Percentiles rank a stretch among this genome's conserved stretches.
Conservation (phyloP, 2,888 invertebrate species). For the Habrosyne pyritoides region DNA sequence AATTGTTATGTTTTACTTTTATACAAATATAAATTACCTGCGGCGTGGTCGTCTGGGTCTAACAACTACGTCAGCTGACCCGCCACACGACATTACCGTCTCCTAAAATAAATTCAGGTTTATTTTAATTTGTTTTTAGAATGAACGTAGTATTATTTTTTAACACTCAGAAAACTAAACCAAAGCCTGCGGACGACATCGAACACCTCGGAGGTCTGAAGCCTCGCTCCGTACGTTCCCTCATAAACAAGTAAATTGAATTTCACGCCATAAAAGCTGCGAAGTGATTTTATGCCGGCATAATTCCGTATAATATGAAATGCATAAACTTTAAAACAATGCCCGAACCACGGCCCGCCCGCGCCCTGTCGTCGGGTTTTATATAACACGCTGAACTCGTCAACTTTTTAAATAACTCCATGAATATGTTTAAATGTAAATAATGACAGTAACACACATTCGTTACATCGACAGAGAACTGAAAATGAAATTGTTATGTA, state of each 20-base stretch:
- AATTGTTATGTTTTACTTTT: too few species aligned
- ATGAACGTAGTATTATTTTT: neutral
- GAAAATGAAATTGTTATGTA: too few species aligned
- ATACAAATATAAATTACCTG: too few species aligned
- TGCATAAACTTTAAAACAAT: conserved; percentile 40
- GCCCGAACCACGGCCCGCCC: conserved; percentile 11
- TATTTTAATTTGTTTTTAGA: too few species aligned
- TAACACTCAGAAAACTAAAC: neutral
- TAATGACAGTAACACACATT: neutral
- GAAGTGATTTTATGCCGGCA: conserved; percentile 45
- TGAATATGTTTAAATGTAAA: neutral
- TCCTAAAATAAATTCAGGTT: too few species aligned
- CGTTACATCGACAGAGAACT: too few species aligned
- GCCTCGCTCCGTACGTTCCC: neutral
- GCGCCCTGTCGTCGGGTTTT: conserved; percentile 8
- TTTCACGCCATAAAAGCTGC: conserved; percentile 44
- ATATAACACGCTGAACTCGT: neutral
- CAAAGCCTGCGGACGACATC: neutral
- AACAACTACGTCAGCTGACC: too few species aligned
- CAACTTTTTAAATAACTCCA: neutral
- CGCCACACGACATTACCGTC: too few species aligned
- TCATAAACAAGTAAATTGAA: conserved; percentile 47
- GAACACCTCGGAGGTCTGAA: neutral
- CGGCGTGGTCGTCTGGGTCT: too few species aligned
- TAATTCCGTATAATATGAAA: conserved; percentile 40